Conservation (phyloP, 2,888 invertebrate species). For the Diadromus collaris region DNA sequence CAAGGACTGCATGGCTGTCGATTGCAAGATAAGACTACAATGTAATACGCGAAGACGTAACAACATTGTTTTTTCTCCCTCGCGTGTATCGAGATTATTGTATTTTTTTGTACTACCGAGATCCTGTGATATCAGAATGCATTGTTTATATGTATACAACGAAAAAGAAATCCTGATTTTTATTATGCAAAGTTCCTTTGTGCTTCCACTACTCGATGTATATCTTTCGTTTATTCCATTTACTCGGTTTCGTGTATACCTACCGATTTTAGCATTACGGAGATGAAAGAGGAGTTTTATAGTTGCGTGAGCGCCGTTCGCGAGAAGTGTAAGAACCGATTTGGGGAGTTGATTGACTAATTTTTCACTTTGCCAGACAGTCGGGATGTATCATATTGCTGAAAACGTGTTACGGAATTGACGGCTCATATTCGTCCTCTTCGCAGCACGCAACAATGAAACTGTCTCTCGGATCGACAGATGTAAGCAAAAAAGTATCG, state of each 20-base stretch:
- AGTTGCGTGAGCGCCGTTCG: not conserved
- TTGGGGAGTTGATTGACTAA: not conserved
- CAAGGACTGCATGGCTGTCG: no score
- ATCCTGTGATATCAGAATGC: slow-evolving; percentile 47
- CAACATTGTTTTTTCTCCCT: slow-evolving; percentile 1
- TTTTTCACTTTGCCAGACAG: not conserved
- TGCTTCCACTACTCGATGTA: slow-evolving; percentile 46
- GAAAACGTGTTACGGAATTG: not conserved
- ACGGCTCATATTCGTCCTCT: slow-evolving; percentile 4
- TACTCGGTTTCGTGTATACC: slow-evolving; percentile 20
- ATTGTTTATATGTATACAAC: slow-evolving; percentile 33
- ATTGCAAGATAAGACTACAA: not conserved
- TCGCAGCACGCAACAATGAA: slow-evolving; percentile 15
- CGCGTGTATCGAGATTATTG: not conserved
- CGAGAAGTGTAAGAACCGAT: not conserved
- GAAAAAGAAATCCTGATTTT: slow-evolving; percentile 26
- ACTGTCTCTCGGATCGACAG: slow-evolving; percentile 35
- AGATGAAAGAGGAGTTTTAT: not conserved
- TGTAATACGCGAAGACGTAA: not conserved
- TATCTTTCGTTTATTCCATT: slow-evolving; percentile 54
- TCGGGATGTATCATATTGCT: not conserved
- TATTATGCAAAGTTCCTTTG: slow-evolving; percentile 53
- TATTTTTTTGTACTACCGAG: slow-evolving; percentile 26
- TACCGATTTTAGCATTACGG: slow-evolving; percentile 40
- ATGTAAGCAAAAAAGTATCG: slow-evolving; percentile 41